phyloP scores from a whole-genome alignment of 2,888 invertebrate genomes.

The Calliphora vomitoria region DNA sequence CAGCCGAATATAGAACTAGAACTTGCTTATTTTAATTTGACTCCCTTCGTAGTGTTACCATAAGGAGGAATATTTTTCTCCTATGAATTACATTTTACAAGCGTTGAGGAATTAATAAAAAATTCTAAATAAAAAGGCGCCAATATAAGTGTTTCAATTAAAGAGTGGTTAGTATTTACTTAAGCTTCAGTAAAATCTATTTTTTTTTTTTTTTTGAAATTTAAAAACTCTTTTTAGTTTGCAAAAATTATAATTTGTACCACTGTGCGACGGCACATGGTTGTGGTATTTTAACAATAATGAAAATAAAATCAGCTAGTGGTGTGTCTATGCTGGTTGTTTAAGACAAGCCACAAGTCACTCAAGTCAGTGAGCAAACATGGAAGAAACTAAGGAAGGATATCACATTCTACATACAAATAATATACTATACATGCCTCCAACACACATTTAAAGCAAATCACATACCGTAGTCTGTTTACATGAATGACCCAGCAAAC shows the following conservation, averaged over 20 bases:
- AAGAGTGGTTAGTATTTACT: too few relatives aligned
- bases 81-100: too few relatives aligned
- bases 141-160: too few relatives aligned
- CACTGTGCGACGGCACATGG: slow-evolving; percentile 23
- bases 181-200: too few relatives aligned
- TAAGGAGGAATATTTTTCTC: too few relatives aligned
- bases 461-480: neutral
- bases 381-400: slow-evolving; percentile 37
- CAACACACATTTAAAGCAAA: slow-evolving; percentile 5
- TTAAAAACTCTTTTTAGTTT: too few relatives aligned
- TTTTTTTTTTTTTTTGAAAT: too few relatives aligned
- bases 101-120: too few relatives aligned
- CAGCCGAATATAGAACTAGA: too few relatives aligned
- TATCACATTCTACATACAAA: slow-evolving; percentile 4
- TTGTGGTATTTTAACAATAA: slow-evolving; percentile 35
- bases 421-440: slow-evolving; percentile 2
- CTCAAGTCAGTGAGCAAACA: slow-evolving; percentile 41
- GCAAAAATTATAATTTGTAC: neutral
- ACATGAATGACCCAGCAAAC: slow-evolving; percentile 19
- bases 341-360: slow-evolving; percentile 66
- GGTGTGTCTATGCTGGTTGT: slow-evolving; percentile 43
- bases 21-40: too few relatives aligned
- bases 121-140: too few relatives aligned
- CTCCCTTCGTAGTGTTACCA: too few relatives aligned
- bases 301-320: slow-evolving; percentile 21